These are phyloP conservation scores for Caenorhabditis doughertyi DNA, from an alignment of 2,888 invertebrate genomes.

Conservation along the genomic window DNA sequence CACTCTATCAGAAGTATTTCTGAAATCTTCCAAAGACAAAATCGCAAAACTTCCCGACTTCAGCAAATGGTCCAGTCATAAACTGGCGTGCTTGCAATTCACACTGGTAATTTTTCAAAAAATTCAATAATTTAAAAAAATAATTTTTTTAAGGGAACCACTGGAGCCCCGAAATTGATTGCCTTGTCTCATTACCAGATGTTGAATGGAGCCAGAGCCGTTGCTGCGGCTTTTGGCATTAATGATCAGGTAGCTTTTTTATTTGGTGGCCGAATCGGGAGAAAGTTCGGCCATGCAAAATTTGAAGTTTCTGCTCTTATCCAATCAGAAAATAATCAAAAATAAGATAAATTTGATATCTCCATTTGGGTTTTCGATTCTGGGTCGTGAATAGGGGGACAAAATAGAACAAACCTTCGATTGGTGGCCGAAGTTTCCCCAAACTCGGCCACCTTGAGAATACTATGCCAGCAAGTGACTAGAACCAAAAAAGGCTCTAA, in stretches of 20 bases:
- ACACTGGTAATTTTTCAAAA: conserved; percentile 70
- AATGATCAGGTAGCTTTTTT: conserved; percentile 49
- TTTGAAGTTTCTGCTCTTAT: no score
- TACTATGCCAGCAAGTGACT: no score
- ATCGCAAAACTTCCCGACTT: conserved; percentile 77
- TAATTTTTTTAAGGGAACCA: conserved; percentile 74
- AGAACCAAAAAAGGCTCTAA: no score
- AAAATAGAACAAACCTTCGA: no score
- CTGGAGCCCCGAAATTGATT: conserved; percentile 78
- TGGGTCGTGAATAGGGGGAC: no score
- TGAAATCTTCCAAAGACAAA: conserved; percentile 72
- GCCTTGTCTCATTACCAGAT: conserved; percentile 81
- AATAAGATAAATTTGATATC: no score
- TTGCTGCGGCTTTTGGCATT: conserved; percentile 76
- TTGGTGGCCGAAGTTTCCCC: no score
- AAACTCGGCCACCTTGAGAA: no score
- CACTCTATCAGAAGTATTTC: conserved; percentile 79
- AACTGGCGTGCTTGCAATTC: conserved; percentile 79
- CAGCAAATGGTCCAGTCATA: conserved; percentile 77
- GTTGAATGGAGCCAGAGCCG: conserved; percentile 79
- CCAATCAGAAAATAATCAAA: no score
- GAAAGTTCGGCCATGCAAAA: no score
- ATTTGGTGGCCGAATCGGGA: not conserved
- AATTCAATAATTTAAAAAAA: not conserved
- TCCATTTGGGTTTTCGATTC: no score